A percentile compares a stretch with the other conserved stretches of the same genome.
These are phyloP conservation scores for Trichonephila clavata DNA, from an alignment of 1,140 invertebrate species.

Conservation along the genomic window DNA sequence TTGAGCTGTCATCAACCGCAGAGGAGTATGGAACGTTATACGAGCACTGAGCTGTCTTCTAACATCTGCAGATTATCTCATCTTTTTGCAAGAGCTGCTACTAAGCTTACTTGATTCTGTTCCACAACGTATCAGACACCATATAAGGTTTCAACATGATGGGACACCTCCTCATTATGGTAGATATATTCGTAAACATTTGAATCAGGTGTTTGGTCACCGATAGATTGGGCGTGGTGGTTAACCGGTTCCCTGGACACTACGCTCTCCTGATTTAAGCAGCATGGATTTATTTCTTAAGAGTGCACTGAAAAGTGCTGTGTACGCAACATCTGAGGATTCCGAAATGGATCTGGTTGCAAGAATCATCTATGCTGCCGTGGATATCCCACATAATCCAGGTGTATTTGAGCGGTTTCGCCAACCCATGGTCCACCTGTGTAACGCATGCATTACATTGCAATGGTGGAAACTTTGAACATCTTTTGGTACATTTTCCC, in stretches of 20 bases:
- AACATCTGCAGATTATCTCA: too few relatives aligned
- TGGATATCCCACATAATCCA: neutral
- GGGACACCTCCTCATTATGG: slow-evolving; percentile 13
- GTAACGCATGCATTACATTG: neutral
- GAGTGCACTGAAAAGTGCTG: neutral
- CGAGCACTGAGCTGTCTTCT: too few relatives aligned
- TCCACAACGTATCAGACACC: neutral
- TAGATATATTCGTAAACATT: neutral
- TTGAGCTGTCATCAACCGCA: too few relatives aligned
- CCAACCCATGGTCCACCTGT: neutral
- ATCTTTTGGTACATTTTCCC: too few relatives aligned
- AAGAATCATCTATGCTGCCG: neutral
- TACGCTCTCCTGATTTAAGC: neutral
- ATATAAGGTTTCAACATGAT: slow-evolving; percentile 10
- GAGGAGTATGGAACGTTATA: too few relatives aligned
- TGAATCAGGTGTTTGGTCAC: neutral
- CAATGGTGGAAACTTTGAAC: neutral
- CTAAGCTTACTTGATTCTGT: neutral
- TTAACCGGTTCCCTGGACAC: neutral
- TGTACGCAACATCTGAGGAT: neutral
- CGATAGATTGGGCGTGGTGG: neutral
- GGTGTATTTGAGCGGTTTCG: too few relatives aligned
- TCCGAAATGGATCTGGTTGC: neutral
- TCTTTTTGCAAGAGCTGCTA: neutral
- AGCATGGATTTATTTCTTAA: neutral